Evolutionary conservation across 2,113 vertebrate species (phyloP).

Genomic region (Chiloscyllium plagiosum): DNA sequence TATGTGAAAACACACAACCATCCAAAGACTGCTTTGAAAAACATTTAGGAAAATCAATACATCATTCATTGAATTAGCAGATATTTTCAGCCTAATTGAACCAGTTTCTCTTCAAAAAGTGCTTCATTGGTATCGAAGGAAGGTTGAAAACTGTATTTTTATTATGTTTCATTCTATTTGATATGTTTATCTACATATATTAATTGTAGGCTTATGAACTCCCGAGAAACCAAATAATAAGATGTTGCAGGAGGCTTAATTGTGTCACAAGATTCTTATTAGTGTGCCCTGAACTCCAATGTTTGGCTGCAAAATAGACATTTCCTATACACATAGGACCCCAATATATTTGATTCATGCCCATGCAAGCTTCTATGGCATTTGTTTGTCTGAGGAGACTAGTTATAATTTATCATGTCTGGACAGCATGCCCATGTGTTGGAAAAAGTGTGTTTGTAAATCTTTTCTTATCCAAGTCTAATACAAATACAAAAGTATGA

Average conservation of each 20-base stretch:
- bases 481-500: not conserved
- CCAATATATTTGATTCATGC: constrained; percentile 1
- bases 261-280: not conserved
- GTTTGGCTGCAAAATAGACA: not conserved
- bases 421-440: not conserved
- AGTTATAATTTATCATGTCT: not conserved
- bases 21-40: not conserved
- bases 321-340: not conserved
- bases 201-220: not conserved
- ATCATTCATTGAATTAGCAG: not conserved
- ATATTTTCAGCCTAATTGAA: not conserved
- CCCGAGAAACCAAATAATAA: not conserved
- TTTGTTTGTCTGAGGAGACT: not conserved
- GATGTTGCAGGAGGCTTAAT: not conserved
- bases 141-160: not conserved
- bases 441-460: not conserved
- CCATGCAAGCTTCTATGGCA: not conserved
- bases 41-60: not conserved
- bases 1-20: no score
- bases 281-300: not conserved
- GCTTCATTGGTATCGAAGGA: not conserved
- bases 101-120: not conserved
- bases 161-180: not conserved
- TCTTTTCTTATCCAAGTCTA: not conserved
- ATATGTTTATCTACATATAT: not conserved